A percentile compares a stretch with the other conserved stretches of the same genome.
Evolutionary conservation across 1,140 invertebrate species (phyloP).

Genomic region (Drosophila burlai): DNA sequence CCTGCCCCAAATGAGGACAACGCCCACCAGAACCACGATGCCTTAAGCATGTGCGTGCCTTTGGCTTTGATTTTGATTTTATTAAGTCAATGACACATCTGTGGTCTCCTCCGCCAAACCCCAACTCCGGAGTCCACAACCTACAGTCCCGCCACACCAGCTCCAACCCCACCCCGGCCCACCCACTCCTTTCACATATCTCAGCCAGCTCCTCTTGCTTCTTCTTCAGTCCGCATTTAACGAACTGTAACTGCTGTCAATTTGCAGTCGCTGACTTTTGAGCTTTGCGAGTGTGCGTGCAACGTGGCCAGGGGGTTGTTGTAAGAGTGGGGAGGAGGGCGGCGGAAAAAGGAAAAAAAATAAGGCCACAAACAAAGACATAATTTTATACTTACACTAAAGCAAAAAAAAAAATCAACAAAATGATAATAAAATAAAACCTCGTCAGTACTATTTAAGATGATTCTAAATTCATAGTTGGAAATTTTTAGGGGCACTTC

Average conservation of each 20-base stretch:
- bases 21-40: slow-evolving; percentile 1
- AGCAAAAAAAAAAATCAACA: background rate
- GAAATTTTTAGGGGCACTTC: no score
- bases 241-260: slow-evolving; percentile 84
- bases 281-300: slow-evolving; percentile 41
- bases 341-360: background rate
- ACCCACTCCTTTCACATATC: slow-evolving; percentile 15
- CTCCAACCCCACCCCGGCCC: background rate
- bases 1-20: background rate
- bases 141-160: background rate
- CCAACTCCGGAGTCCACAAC: background rate
- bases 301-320: background rate
- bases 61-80: slow-evolving; percentile 84
- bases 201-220: slow-evolving; percentile 17
- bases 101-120: slow-evolving; percentile 62
- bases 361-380: slow-evolving; percentile 56
- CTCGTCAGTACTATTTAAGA: no score
- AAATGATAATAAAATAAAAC: no score
- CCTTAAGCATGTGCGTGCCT: slow-evolving; percentile 75
- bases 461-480: no score
- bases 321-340: background rate
- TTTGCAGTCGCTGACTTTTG: slow-evolving; percentile 82
- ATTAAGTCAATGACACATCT: slow-evolving; percentile 84
- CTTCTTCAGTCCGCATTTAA: slow-evolving; percentile 70
- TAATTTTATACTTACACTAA: slow-evolving; percentile 54